phyloP scores from a whole-genome alignment of 2,113 vertebrate species.

The Marmota monax region DNA sequence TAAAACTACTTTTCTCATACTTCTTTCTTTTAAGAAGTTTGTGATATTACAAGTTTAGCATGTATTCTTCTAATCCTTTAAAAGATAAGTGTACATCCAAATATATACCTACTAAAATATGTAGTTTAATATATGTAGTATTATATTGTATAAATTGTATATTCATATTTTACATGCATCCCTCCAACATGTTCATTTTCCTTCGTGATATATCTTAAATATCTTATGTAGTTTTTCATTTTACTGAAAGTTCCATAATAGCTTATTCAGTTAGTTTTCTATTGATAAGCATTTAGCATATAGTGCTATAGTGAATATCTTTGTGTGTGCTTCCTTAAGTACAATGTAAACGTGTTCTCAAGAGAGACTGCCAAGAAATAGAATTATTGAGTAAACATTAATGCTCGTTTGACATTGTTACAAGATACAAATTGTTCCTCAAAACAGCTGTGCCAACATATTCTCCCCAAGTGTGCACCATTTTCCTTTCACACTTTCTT shows the following conservation, averaged over 20 bases:
- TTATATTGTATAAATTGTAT: neutral
- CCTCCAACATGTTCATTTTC: neutral
- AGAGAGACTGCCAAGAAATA: neutral
- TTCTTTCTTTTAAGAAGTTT: neutral
- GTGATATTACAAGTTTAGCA: neutral
- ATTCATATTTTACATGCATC: neutral
- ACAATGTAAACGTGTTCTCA: neutral
- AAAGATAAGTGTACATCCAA: neutral
- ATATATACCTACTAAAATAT: neutral
- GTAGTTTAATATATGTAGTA: neutral
- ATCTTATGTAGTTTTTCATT: neutral
- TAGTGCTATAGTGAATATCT: neutral
- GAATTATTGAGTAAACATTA: neutral
- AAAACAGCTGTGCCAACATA: neutral
- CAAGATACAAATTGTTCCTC: neutral
- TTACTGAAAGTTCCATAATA: neutral
- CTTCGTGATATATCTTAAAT: neutral
- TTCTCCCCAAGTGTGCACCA: neutral
- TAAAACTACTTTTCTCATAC: neutral
- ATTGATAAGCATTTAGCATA: neutral
- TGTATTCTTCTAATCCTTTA: neutral
- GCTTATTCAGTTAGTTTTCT: conserved; percentile 26
- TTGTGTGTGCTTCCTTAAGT: neutral
- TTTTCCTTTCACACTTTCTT: rapidly evolving
- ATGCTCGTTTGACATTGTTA: neutral